Evolutionary conservation across 1,140 invertebrate genomes (phyloP).

Genomic region (Heterodera schachtii): DNA sequence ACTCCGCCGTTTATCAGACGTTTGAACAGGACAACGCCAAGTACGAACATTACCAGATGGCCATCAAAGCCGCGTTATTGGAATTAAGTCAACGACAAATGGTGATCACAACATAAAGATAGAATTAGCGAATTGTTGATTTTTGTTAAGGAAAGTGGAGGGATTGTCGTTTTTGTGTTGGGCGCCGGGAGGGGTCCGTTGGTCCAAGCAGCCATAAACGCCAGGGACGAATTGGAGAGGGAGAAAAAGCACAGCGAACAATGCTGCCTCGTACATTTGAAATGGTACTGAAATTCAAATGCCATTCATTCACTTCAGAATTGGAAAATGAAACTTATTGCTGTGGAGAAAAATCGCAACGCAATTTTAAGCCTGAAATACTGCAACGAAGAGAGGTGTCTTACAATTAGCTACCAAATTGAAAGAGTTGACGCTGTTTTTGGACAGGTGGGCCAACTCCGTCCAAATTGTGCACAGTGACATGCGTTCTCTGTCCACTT

Average conservation of each 20-base stretch:
- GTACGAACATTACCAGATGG: conserved; percentile 87
- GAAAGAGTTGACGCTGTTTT: neutral
- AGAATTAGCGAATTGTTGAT: neutral
- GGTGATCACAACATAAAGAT: neutral
- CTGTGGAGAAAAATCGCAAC: conserved; percentile 95
- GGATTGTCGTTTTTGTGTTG: conserved; percentile 80
- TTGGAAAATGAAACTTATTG: conserved; percentile 32
- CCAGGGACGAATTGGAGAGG: conserved; percentile 18
- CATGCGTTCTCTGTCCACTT: conserved; percentile 79
- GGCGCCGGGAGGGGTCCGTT: conserved; percentile 93
- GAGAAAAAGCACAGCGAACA: conserved; percentile 14
- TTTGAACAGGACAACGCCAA: conserved; percentile 98
- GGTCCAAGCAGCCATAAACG: conserved; percentile 69
- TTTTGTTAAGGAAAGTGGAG: conserved; percentile 1
- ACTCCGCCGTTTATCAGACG: conserved; percentile 92
- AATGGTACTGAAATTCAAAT: neutral
- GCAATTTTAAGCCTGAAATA: conserved; percentile 80
- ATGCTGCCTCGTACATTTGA: neutral
- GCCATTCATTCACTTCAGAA: conserved; percentile 24
- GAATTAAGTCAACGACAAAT: conserved; percentile 38
- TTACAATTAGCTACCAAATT: neutral
- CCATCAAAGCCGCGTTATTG: conserved; percentile 67
- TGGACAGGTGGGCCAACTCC: conserved; percentile 67
- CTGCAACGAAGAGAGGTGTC: conserved; percentile 44
- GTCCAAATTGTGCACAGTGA: conserved; percentile 81